Evolutionary conservation across 2,888 invertebrate species (phyloP).

Genomic region (Eupithecia abbreviata): DNA sequence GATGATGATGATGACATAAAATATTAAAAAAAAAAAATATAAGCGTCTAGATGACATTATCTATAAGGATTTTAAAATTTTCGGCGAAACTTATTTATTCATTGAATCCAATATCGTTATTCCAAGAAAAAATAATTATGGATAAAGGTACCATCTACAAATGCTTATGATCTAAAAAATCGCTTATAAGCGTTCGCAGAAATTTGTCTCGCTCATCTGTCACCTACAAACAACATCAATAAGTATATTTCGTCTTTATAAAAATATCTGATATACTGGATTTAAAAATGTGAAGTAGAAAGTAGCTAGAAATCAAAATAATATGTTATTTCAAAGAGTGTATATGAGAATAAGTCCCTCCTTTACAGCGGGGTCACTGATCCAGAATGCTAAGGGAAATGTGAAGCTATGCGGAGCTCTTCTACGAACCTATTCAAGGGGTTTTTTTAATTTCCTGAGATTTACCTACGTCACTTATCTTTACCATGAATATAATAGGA

Average conservation of each 20-base stretch:
- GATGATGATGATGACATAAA: too few species aligned
- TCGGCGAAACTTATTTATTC: background rate
- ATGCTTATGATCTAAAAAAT: background rate
- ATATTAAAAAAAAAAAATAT: too few species aligned
- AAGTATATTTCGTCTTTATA: background rate
- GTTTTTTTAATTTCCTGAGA: background rate
- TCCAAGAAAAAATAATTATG: background rate
- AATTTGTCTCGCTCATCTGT: background rate
- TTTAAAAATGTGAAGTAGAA: background rate
- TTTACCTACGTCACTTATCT: background rate
- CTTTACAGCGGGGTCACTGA: background rate
- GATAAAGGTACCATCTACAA: background rate
- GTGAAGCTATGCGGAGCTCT: slow-evolving; percentile 6
- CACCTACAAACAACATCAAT: background rate
- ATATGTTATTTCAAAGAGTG: background rate
- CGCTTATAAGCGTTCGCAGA: background rate
- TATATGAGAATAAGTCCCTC: background rate
- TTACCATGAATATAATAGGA: background rate
- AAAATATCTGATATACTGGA: background rate
- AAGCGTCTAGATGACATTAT: too few species aligned
- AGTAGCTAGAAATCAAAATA: background rate
- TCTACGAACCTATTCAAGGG: background rate
- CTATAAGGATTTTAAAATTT: too few species aligned
- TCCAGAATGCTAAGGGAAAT: slow-evolving; percentile 2
- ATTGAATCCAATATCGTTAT: background rate